Percentiles rank a stretch among this genome's conserved stretches.
These are phyloP conservation scores for Strigamia crassipes DNA, from an alignment of 2,888 invertebrate genomes.

Conservation along the genomic window DNA sequence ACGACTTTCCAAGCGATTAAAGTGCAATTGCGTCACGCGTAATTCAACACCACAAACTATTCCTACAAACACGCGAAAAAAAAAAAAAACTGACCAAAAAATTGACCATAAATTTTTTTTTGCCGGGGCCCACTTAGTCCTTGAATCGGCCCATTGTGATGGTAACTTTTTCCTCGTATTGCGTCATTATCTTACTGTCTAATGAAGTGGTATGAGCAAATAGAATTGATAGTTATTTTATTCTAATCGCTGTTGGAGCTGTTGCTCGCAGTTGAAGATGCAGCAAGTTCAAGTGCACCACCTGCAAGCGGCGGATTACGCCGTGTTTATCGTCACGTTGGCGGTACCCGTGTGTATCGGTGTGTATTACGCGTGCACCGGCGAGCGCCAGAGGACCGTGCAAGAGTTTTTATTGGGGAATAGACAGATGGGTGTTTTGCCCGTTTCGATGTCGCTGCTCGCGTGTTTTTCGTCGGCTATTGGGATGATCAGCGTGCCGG, in stretches of 20 bases:
- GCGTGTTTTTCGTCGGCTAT: constrained; percentile 87
- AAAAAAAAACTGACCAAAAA: neutral
- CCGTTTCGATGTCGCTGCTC: constrained; percentile 80
- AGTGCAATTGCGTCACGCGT: too few relatives aligned
- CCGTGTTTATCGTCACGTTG: constrained; percentile 75
- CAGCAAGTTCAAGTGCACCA: neutral
- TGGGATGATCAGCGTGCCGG: constrained; percentile 85
- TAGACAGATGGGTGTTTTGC: constrained; percentile 81
- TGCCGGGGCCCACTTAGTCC: neutral
- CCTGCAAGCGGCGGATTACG: constrained; percentile 67
- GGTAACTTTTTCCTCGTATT: constrained; percentile 19
- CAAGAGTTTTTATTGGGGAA: constrained; percentile 75
- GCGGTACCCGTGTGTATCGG: constrained; percentile 80
- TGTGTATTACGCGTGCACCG: constrained; percentile 78
- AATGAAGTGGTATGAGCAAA: constrained; percentile 25
- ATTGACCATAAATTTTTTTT: neutral
- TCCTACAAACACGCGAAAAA: neutral
- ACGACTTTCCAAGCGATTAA: too few relatives aligned
- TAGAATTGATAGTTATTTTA: constrained; percentile 18
- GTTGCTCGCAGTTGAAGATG: neutral
- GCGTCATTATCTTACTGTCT: constrained; percentile 12
- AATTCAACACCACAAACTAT: too few relatives aligned
- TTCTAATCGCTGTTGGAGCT: neutral
- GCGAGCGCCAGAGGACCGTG: constrained; percentile 73
- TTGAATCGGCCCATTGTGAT: constrained; percentile 5